These are phyloP conservation scores for Pseudeuparius sepicola DNA, from an alignment of 2,888 invertebrate genomes.

Conservation along the genomic window DNA sequence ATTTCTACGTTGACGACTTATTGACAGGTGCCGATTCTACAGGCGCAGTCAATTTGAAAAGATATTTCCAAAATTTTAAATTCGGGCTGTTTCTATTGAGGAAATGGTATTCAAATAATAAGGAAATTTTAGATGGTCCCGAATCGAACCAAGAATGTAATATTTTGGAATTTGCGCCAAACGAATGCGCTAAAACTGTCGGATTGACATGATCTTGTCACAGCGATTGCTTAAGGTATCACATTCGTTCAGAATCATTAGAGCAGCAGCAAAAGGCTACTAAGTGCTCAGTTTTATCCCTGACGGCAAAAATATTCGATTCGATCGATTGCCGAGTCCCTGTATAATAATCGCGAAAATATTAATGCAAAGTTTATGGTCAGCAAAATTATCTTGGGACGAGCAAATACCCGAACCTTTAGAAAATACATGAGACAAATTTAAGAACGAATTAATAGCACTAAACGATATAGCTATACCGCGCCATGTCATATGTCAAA, in stretches of 20 bases:
- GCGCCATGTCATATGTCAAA: too few relatives aligned
- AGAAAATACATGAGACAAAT: too few relatives aligned
- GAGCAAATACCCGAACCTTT: too few relatives aligned
- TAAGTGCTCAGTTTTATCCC: conserved; percentile 12
- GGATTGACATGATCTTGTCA: conserved; percentile 10
- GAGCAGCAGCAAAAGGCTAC: conserved; percentile 7
- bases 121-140: background rate
- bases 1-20: conserved; percentile 9
- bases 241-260: too few relatives aligned
- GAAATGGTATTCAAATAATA: conserved; percentile 9
- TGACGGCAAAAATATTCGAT: conserved; percentile 13
- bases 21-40: conserved; percentile 5
- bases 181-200: conserved; percentile 9
- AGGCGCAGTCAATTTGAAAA: background rate
- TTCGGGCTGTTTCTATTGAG: conserved; percentile 5
- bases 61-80: conserved; percentile 6
- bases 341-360: too few relatives aligned
- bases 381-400: too few relatives aligned
- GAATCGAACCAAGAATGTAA: too few relatives aligned
- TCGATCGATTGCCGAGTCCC: too few relatives aligned
- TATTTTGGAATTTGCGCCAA: conserved; percentile 9
- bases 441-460: too few relatives aligned
- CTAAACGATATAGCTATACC: too few relatives aligned
- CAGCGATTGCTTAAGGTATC: conserved; percentile 2
- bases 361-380: too few relatives aligned